A percentile compares a stretch with the other conserved stretches of the same genome.
phyloP scores from a whole-genome alignment of 2,888 invertebrate species.

The Atethmia centrago region DNA sequence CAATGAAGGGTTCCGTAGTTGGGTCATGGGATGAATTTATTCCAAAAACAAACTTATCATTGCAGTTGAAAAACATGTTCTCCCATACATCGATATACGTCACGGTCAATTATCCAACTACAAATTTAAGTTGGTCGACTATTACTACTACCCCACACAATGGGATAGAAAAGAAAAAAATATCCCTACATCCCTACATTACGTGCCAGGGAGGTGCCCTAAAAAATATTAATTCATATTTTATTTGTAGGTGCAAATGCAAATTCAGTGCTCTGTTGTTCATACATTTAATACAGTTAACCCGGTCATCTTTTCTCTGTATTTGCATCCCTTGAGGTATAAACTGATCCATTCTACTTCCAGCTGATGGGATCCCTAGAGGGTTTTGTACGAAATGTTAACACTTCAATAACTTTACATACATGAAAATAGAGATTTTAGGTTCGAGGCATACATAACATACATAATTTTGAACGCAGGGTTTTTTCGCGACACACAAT shows the following conservation, averaged over 20 bases:
- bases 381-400: neutral
- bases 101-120: no score
- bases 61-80: no score
- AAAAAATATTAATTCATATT: neutral
- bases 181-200: neutral
- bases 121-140: neutral
- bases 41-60: no score
- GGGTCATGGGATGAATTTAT: no score
- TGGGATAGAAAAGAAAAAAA: accelerated
- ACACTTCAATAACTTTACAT: slow-evolving; percentile 17
- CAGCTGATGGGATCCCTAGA: slow-evolving; percentile 13
- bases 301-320: slow-evolving; percentile 6
- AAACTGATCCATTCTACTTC: slow-evolving; percentile 38
- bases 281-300: slow-evolving; percentile 18
- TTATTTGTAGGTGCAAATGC: neutral
- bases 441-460: no score
- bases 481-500: no score
- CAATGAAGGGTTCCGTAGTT: no score
- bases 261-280: neutral
- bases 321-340: slow-evolving; percentile 17
- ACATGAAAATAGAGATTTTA: neutral
- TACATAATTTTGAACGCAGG: no score
- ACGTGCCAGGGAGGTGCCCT: neutral
- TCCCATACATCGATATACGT: no score
- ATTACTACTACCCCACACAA: no score